Percentiles rank a stretch among this genome's conserved stretches.
Conservation (phyloP, 2,113 vertebrate genomes). For the Hepsetus odoe region DNA sequence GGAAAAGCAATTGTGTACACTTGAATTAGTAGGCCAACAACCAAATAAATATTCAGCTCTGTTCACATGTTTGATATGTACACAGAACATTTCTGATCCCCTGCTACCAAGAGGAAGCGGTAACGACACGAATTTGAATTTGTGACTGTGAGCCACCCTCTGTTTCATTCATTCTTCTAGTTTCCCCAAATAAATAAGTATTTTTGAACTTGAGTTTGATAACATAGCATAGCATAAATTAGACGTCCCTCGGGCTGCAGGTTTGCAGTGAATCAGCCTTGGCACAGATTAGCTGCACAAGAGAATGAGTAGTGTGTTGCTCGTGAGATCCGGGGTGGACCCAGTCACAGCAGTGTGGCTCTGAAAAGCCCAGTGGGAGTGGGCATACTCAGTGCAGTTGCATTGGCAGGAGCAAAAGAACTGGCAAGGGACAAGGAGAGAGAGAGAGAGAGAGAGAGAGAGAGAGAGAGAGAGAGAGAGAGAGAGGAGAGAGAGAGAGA, state of each 20-base stretch:
- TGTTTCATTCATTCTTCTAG: conserved; percentile 9
- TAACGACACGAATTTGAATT: conserved; percentile 3
- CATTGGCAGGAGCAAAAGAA: neutral
- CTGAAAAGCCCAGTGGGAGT: neutral
- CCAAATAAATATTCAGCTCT: conserved; percentile 43
- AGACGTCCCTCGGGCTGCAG: conserved; percentile 8
- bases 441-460: conserved; percentile 6
- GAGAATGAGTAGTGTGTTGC: conserved; percentile 25
- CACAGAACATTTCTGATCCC: conserved; percentile 10
- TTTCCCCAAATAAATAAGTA: conserved; percentile 25
- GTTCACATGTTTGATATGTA: conserved; percentile 29
- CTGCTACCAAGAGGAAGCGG: neutral
- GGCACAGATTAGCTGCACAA: conserved; percentile 26
- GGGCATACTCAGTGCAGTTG: neutral
- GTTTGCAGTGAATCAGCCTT: conserved; percentile 23
- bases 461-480: conserved; percentile 1
- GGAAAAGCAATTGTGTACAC: conserved; percentile 34
- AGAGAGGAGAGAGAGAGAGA: neutral
- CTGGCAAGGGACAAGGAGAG: neutral
- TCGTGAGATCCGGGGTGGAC: conserved; percentile 29
- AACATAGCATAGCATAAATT: neutral
- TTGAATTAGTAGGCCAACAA: conserved; percentile 40
- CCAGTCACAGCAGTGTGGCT: conserved; percentile 2
- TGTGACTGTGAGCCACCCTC: neutral
- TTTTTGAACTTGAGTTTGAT: neutral